Conservation (phyloP, 2,113 vertebrate species). For the Rostratula benghalensis region DNA sequence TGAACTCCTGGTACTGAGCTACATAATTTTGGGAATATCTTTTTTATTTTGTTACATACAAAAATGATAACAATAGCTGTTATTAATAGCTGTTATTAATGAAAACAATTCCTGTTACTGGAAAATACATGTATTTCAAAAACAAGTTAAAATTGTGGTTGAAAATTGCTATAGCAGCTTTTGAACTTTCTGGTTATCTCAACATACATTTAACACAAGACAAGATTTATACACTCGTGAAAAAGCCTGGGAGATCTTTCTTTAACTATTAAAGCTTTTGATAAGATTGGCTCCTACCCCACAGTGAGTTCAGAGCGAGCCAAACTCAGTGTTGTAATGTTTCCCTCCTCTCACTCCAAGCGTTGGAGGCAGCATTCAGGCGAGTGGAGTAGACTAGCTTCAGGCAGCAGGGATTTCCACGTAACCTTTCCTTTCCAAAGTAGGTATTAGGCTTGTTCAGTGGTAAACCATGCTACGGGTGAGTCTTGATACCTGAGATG, state of each 20-base stretch:
- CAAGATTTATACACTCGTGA: not conserved
- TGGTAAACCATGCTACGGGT: not conserved
- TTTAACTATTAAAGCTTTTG: not conserved
- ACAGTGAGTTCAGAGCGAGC: not conserved
- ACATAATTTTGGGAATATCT: not conserved
- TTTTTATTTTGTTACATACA: not conserved
- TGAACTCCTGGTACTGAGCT: not conserved
- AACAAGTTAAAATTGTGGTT: not conserved
- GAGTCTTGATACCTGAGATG: not conserved
- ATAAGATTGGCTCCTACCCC: not conserved
- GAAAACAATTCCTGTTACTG: not conserved
- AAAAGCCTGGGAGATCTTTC: not conserved
- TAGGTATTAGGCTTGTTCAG: not conserved
- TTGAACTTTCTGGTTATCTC: not conserved
- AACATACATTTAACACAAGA: not conserved
- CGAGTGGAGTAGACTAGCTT: not conserved
- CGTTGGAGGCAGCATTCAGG: not conserved
- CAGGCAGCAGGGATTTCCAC: not conserved
- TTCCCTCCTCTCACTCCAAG: not conserved
- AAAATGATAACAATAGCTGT: not conserved
- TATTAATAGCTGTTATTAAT: no score
- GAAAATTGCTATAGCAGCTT: not conserved
- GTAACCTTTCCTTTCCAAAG: not conserved
- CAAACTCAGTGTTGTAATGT: accelerated
- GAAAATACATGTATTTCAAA: not conserved